A percentile compares a stretch with the other conserved stretches of the same genome.
phyloP scores from a whole-genome alignment of 2,113 vertebrate genomes.

The Brachypodius melanocephalos region DNA sequence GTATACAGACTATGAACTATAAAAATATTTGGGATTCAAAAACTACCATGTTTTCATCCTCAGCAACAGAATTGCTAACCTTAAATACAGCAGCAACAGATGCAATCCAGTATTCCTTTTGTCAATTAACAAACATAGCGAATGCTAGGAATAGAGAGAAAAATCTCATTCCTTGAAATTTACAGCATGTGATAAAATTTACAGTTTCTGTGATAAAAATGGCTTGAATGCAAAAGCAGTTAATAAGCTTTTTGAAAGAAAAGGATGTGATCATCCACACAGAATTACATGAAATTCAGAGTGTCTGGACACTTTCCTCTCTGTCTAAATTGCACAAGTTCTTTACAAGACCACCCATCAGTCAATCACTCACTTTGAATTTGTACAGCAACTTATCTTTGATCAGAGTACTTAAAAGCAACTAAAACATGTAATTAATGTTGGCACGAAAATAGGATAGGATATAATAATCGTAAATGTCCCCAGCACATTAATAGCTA shows the following conservation, averaged over 20 bases:
- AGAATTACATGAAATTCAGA: not conserved
- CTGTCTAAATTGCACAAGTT: not conserved
- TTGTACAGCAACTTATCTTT: not conserved
- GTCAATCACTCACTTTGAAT: not conserved
- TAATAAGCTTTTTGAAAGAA: not conserved
- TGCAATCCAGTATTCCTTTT: conserved; percentile 1
- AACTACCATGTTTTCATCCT: not conserved
- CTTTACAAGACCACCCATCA: not conserved
- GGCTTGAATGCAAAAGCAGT: not conserved
- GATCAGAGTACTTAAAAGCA: not conserved
- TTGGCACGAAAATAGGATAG: not conserved
- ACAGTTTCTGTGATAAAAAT: conserved; percentile 22
- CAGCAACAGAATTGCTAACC: not conserved
- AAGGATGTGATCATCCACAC: not conserved
- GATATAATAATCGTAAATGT: not conserved
- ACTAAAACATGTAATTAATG: not conserved
- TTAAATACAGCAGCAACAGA: not conserved
- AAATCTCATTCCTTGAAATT: not conserved
- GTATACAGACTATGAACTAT: not conserved
- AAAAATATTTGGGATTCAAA: not conserved
- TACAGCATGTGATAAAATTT: not conserved
- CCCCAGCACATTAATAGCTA: not conserved
- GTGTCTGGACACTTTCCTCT: not conserved
- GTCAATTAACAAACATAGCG: not conserved
- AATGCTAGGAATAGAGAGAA: not conserved